Percentiles rank a stretch among this genome's conserved stretches.
These are phyloP conservation scores for Pseudois nayaur DNA, from an alignment of 2,113 vertebrate genomes.

Conservation along the genomic window DNA sequence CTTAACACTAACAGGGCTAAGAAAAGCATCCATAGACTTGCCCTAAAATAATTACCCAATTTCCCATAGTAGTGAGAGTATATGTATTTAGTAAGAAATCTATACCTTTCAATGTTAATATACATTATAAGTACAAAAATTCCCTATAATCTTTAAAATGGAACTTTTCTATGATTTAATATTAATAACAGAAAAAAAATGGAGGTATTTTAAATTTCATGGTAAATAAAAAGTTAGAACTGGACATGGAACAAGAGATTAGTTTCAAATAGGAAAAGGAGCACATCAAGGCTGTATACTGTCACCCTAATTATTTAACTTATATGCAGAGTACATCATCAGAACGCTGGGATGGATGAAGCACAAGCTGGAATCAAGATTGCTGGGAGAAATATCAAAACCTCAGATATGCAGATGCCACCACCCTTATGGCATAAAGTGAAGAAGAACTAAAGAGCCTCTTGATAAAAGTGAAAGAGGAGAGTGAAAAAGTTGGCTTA, in stretches of 20 bases:
- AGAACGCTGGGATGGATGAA: background rate
- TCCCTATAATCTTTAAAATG: background rate
- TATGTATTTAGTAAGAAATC: background rate
- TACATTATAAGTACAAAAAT: background rate
- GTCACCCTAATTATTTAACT: background rate
- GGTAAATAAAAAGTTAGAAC: background rate
- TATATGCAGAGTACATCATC: background rate
- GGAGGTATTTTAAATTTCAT: background rate
- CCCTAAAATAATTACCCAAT: background rate
- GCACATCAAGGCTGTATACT: background rate
- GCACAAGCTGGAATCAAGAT: background rate
- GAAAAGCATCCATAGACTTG: background rate
- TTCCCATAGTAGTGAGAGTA: background rate
- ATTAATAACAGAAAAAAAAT: background rate
- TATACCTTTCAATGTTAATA: background rate
- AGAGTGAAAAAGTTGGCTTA: too few relatives aligned
- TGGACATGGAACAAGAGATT: background rate
- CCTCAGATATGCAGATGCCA: too few relatives aligned
- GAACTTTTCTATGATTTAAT: background rate
- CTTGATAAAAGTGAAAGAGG: too few relatives aligned
- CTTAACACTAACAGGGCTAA: background rate
- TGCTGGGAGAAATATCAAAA: background rate
- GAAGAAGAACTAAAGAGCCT: too few relatives aligned
- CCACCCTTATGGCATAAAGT: too few relatives aligned
- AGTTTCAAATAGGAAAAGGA: background rate